Evolutionary conservation across 2,113 vertebrate species (phyloP).

Genomic region (Cichladusa arquata): DNA sequence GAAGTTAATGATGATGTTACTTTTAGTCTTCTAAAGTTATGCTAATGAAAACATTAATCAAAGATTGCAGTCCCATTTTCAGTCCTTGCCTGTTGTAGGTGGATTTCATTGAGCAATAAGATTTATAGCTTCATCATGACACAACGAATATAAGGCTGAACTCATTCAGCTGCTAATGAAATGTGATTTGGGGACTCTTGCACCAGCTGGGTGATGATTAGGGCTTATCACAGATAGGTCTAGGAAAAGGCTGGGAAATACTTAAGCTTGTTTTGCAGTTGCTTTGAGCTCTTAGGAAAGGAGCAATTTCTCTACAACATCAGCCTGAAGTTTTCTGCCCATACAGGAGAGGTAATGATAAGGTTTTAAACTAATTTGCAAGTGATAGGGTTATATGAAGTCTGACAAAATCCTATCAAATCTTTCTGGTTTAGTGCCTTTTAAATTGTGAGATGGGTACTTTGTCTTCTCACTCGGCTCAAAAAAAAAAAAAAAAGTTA

Average conservation of each 20-base stretch:
- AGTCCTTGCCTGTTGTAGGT: not conserved
- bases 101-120: not conserved
- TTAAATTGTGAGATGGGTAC: not conserved
- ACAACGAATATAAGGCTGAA: not conserved
- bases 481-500: not conserved
- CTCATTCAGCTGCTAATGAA: not conserved
- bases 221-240: not conserved
- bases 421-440: not conserved
- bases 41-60: slow-evolving; percentile 13
- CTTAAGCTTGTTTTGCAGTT: slow-evolving; percentile 1
- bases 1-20: not conserved
- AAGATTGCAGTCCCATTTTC: not conserved
- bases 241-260: slow-evolving; percentile 25
- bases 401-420: not conserved
- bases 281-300: not conserved
- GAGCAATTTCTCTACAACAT: not conserved
- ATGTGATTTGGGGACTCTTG: not conserved
- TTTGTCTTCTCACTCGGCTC: not conserved
- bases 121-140: not conserved
- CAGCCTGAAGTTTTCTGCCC: not conserved
- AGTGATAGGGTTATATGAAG: not conserved
- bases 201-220: slow-evolving; percentile 32
- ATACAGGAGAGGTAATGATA: not conserved
- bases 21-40: not conserved
- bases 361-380: not conserved